Conservation (phyloP, 2,888 invertebrate genomes). For the Helicoverpa assulta region DNA sequence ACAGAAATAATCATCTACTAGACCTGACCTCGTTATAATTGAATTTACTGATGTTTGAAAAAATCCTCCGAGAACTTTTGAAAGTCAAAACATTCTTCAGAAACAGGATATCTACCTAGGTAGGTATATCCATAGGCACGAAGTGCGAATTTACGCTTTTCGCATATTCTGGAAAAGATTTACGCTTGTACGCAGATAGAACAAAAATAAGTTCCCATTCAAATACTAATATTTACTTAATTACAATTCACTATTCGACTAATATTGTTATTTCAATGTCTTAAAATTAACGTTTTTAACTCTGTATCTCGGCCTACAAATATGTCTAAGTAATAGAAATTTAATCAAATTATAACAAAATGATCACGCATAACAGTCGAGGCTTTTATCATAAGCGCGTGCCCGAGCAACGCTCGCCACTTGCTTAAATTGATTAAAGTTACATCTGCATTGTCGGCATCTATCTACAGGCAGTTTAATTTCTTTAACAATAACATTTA, state of each 20-base stretch:
- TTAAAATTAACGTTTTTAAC: slow-evolving; percentile 21
- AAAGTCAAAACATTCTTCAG: background rate
- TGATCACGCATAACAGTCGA: slow-evolving; percentile 76
- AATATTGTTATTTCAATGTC: background rate
- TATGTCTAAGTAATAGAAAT: slow-evolving; percentile 79
- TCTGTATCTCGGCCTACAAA: slow-evolving; percentile 59
- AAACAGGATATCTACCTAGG: background rate
- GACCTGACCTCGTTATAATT: slow-evolving; percentile 61
- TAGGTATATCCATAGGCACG: too few relatives aligned
- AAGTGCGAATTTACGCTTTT: too few relatives aligned
- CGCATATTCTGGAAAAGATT: too few relatives aligned
- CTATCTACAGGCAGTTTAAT: slow-evolving; percentile 65
- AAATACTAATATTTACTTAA: too few relatives aligned
- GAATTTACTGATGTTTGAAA: background rate
- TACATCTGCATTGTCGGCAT: slow-evolving; percentile 75
- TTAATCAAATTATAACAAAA: slow-evolving; percentile 86
- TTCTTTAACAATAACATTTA: slow-evolving; percentile 53
- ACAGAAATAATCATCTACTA: slow-evolving; percentile 67
- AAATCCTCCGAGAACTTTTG: background rate
- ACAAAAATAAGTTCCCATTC: too few relatives aligned
- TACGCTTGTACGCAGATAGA: too few relatives aligned
- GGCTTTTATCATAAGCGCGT: slow-evolving; percentile 80
- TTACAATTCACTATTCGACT: too few relatives aligned
- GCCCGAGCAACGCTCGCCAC: slow-evolving; percentile 73
- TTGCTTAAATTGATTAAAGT: slow-evolving; percentile 83